Conservation (phyloP, 2,888 invertebrate species). For the Heliconius sara region DNA sequence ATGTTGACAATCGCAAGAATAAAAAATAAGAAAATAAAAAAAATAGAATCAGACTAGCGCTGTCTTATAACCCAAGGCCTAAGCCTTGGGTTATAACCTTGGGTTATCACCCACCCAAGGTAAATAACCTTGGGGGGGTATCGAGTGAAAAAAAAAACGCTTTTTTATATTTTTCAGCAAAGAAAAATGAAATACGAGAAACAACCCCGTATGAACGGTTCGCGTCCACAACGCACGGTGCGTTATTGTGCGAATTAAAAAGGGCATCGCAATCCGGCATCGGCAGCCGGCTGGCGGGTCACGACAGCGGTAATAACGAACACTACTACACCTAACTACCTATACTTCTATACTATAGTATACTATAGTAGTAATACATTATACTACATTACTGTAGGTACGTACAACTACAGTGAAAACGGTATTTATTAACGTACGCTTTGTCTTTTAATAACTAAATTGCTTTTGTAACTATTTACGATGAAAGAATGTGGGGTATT, state of each 20-base stretch:
- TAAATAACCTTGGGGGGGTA: too few relatives aligned
- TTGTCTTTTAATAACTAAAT: constrained; percentile 45
- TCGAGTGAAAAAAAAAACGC: neutral
- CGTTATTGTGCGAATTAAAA: constrained; percentile 75
- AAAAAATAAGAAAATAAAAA: too few relatives aligned
- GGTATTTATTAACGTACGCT: constrained; percentile 43
- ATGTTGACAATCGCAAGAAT: too few relatives aligned
- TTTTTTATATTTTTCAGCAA: neutral
- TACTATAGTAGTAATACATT: neutral
- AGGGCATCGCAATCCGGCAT: constrained; percentile 62
- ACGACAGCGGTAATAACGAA: constrained; percentile 57
- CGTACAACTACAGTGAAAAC: constrained; percentile 26
- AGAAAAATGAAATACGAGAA: constrained; percentile 13
- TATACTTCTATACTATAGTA: neutral
- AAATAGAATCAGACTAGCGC: neutral
- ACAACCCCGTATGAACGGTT: constrained; percentile 49
- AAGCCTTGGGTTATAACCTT: too few relatives aligned
- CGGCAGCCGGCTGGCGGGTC: constrained; percentile 61
- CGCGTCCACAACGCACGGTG: constrained; percentile 56
- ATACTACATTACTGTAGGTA: too few relatives aligned
- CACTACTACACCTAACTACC: neutral
- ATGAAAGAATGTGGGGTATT: constrained; percentile 20
- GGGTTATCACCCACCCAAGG: too few relatives aligned
- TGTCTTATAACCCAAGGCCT: neutral
- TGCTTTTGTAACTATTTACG: constrained; percentile 28